Evolutionary conservation across 1,140 invertebrate genomes (phyloP).

Genomic region (Drosophila melanogaster): DNA sequence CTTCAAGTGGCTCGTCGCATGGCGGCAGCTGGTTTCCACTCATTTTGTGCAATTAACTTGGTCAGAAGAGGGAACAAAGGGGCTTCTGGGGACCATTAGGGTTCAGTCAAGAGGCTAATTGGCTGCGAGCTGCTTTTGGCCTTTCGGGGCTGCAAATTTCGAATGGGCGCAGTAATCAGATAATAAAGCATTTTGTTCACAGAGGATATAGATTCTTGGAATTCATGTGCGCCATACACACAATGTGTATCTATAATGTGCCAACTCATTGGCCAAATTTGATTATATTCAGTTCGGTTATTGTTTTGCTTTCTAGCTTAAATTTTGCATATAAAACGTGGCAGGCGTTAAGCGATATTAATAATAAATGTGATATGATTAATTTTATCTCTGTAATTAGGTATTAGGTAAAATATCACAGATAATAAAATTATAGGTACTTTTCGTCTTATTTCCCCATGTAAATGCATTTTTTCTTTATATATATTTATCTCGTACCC

Average conservation of each 20-base stretch:
- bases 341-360: conserved; percentile 7
- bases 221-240: neutral
- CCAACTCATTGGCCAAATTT: conserved; percentile 1
- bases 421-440: too few relatives aligned
- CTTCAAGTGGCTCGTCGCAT: conserved; percentile 41
- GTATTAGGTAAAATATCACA: conserved; percentile 1
- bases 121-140: conserved; percentile 63
- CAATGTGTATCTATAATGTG: neutral
- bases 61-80: conserved; percentile 23
- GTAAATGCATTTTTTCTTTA: neutral
- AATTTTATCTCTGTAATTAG: too few relatives aligned
- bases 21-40: conserved; percentile 64
- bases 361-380: too few relatives aligned
- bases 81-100: conserved; percentile 35
- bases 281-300: conserved; percentile 14
- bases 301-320: conserved; percentile 5
- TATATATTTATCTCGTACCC: neutral
- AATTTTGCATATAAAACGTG: conserved; percentile 25
- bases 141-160: conserved; percentile 24
- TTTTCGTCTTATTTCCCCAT: too few relatives aligned
- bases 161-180: conserved; percentile 18
- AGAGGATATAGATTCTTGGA: conserved; percentile 5
- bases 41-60: conserved; percentile 69
- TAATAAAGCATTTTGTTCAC: conserved; percentile 8
- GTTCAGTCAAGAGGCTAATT: conserved; percentile 75